phyloP scores from a whole-genome alignment of 2,113 vertebrate genomes.

The Thamnaconus septentrionalis region DNA sequence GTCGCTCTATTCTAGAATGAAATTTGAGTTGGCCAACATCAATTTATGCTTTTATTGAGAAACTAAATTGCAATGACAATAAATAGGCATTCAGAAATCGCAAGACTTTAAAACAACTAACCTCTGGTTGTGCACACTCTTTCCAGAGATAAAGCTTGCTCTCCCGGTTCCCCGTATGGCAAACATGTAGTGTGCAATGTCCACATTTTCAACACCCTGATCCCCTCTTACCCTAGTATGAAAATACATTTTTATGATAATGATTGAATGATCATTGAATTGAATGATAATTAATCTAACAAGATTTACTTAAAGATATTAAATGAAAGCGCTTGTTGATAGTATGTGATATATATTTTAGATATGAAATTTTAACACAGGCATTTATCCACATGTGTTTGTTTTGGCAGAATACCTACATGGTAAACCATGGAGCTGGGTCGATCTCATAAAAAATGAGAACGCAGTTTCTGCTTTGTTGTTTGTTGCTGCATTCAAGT shows the following conservation, averaged over 20 bases:
- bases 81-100: neutral
- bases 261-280: neutral
- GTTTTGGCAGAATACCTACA: neutral
- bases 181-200: constrained; percentile 5
- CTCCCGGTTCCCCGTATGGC: neutral
- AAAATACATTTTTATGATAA: neutral
- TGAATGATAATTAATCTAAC: neutral
- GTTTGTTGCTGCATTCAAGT: too few relatives aligned
- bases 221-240: neutral
- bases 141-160: constrained; percentile 3
- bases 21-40: neutral
- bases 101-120: neutral
- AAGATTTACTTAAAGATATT: neutral
- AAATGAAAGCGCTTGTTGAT: neutral
- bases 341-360: neutral
- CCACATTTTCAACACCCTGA: neutral
- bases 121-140: constrained; percentile 2
- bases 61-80: neutral
- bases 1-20: neutral
- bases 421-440: neutral
- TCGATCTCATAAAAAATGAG: too few relatives aligned
- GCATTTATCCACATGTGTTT: neutral
- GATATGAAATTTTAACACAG: neutral
- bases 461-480: too few relatives aligned
- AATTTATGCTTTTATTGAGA: neutral